Percentiles rank a stretch among this genome's conserved stretches.
Conservation (phyloP, 2,797 vertebrate genomes). For the Babyrousa celebensis region DNA sequence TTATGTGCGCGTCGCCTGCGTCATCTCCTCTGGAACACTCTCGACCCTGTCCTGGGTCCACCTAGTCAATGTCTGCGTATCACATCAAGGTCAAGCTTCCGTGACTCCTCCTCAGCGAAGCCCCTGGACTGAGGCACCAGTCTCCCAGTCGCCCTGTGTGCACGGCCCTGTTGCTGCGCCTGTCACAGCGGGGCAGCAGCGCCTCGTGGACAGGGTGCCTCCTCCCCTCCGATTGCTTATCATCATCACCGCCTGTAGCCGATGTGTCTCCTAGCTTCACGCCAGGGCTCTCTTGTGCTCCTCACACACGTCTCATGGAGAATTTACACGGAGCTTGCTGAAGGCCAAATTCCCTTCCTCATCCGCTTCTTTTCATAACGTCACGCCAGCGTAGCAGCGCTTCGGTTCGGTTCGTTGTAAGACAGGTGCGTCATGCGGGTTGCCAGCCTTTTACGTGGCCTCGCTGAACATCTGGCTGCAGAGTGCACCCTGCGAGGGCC, state of each 20-base stretch:
- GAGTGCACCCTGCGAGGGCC: neutral
- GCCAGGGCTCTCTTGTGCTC: neutral
- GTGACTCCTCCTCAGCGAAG: neutral
- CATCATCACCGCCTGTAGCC: neutral
- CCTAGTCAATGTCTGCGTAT: neutral
- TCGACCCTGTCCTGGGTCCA: neutral
- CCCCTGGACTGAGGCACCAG: neutral
- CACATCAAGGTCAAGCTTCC: constrained; percentile 10
- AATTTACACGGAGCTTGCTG: constrained; percentile 51
- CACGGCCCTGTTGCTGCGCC: neutral
- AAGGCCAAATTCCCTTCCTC: neutral
- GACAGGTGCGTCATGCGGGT: neutral
- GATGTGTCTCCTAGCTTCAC: constrained; percentile 6
- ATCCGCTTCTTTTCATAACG: neutral
- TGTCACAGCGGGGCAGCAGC: neutral
- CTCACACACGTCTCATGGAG: constrained; percentile 60
- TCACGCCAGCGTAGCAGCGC: neutral
- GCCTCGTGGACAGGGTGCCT: neutral
- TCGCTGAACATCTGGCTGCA: neutral
- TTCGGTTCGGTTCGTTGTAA: constrained; percentile 47
- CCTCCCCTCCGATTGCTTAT: neutral
- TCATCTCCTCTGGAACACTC: neutral
- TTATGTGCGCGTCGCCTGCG: neutral
- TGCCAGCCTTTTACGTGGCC: neutral
- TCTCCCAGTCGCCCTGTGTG: neutral